These are phyloP conservation scores for Agrotis ipsilon DNA, from an alignment of 2,888 invertebrate genomes.

Conservation along the genomic window DNA sequence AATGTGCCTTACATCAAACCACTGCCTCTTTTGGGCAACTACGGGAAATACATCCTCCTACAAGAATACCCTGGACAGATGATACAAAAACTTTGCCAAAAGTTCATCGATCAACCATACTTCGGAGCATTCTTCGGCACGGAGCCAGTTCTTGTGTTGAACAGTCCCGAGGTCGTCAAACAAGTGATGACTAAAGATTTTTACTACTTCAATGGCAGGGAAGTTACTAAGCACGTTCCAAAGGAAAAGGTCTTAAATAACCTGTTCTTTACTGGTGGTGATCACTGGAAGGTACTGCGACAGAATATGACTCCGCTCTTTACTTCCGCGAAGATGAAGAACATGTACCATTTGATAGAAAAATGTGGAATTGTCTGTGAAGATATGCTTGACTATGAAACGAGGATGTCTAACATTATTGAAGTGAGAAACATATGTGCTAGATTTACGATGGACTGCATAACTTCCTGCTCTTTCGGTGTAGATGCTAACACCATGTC, in stretches of 20 bases:
- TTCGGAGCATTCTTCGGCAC: slow-evolving; percentile 77
- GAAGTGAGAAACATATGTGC: background rate
- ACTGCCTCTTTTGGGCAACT: slow-evolving; percentile 73
- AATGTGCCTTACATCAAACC: background rate
- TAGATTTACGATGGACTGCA: background rate
- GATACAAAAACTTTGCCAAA: slow-evolving; percentile 67
- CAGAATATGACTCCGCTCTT: slow-evolving; percentile 78
- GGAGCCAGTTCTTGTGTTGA: slow-evolving; percentile 73
- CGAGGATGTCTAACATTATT: background rate
- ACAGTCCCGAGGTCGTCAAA: slow-evolving; percentile 74
- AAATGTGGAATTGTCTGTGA: slow-evolving; percentile 68
- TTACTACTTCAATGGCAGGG: slow-evolving; percentile 76
- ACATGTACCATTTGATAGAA: slow-evolving; percentile 77
- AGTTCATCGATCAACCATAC: slow-evolving; percentile 71
- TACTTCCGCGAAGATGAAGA: slow-evolving; percentile 77
- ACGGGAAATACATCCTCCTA: slow-evolving; percentile 66
- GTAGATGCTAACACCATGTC: slow-evolving; percentile 1
- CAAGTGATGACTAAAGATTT: slow-evolving; percentile 74
- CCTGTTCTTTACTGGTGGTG: slow-evolving; percentile 74
- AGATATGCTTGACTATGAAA: slow-evolving; percentile 65
- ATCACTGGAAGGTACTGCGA: slow-evolving; percentile 76
- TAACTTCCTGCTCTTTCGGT: background rate
- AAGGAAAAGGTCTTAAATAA: no score
- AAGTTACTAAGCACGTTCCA: slow-evolving; percentile 69
- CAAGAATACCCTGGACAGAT: slow-evolving; percentile 60